Evolutionary conservation across 2,113 vertebrate genomes (phyloP), one percentile per base, ranked within the genome.

Genomic region (Jaculus jaculus): DNA sequence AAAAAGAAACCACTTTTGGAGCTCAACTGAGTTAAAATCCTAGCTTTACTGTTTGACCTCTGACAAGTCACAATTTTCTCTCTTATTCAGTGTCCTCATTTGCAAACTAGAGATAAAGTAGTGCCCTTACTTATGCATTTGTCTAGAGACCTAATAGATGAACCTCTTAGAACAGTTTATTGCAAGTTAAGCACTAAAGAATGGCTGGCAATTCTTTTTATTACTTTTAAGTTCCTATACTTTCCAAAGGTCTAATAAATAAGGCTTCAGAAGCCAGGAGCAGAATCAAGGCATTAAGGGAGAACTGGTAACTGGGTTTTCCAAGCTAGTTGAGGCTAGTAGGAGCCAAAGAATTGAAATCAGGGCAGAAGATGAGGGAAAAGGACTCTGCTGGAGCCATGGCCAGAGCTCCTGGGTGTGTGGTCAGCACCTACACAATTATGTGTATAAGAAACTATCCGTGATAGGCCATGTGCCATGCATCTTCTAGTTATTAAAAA

Each of bases 221-320:
- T 71, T 65, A 54, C 37, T 78, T 11, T 63, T 90, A 81, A 68
- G 74, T 79, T 75, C 58, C 47, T n/a, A 28, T 75, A 9, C 91
- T 94, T 86, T 93, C 54, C 80, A 68, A 51, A 75, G 26, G 66
- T 89, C n/a, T 91, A 21, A 80, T 24, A 87, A 68, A 12, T 75
- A 71, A 77, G 47, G 8, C 21, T 51, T 81, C 68, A 42, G 69
- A 84, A 80, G 42, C 42, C 51, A 93, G 80, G 26, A 30, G 54
- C 4, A 42, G 54, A 51, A 63, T 81, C 82, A 81, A 13, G 63
- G 24, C 72, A 24, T 28, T 71, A 87, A 79, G 54, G 7, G 89
- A 13, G 11, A 90, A 60, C 84, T 68, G 37, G 58, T 60, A 39
- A 11, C 1, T 20, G 69, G 63, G 3, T 17, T 89, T 51, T 92